phyloP scores from a whole-genome alignment of 2,888 invertebrate genomes.

The Oscheius onirici region DNA sequence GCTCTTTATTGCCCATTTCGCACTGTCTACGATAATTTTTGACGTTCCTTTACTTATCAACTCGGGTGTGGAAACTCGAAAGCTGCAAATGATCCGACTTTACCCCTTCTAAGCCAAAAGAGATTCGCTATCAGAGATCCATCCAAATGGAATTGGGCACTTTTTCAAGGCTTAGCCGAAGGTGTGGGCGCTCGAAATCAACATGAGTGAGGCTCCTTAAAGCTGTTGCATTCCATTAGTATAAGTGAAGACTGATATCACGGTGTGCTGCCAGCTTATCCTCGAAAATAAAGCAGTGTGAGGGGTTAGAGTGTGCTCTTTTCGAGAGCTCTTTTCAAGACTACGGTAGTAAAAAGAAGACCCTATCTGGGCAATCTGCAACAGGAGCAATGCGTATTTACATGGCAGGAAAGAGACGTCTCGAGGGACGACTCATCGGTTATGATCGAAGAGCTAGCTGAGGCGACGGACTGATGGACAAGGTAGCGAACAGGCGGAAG shows the following conservation, averaged over 20 bases:
- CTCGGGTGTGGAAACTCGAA: too few species aligned
- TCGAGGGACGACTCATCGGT: constrained; percentile 19
- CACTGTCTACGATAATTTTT: too few species aligned
- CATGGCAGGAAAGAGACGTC: not conserved
- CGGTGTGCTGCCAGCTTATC: not conserved
- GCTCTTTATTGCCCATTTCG: too few species aligned
- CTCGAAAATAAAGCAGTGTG: not conserved
- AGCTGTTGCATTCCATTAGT: constrained; percentile 13
- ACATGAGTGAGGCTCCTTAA: not conserved
- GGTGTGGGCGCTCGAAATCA: too few species aligned
- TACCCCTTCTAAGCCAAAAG: too few species aligned
- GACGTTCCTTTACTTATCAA: too few species aligned
- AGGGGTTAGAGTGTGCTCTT: not conserved
- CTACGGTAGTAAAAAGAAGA: constrained; percentile 1
- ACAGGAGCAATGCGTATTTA: constrained; percentile 4
- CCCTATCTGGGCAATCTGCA: too few species aligned
- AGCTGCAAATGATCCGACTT: too few species aligned
- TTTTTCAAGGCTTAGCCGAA: too few species aligned
- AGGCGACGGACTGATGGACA: constrained; percentile 1
- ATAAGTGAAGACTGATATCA: constrained; percentile 18
- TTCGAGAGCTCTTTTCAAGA: not conserved
- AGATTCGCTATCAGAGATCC: too few species aligned
- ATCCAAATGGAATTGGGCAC: too few species aligned
- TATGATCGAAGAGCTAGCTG: not conserved
- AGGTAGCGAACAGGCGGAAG: not conserved